Percentiles rank a stretch among this genome's conserved stretches.
phyloP scores from a whole-genome alignment of 1,140 invertebrate species.

The Drosophila sp. region DNA sequence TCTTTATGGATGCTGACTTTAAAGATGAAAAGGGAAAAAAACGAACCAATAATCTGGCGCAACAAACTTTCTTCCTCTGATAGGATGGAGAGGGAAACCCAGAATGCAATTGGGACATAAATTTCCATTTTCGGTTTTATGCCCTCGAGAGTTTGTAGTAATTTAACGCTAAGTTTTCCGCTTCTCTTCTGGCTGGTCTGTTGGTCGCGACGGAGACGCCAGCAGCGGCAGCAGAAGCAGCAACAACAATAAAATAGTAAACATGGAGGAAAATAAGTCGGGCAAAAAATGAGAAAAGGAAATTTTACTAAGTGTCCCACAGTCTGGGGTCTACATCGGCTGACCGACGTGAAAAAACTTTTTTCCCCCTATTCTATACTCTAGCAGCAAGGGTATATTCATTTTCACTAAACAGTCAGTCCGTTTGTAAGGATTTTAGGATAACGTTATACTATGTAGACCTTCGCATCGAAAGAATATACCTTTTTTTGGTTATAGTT shows the following conservation, averaged over 20 bases:
- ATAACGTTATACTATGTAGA: no score
- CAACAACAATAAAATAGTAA: constrained; percentile 70
- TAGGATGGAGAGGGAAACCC: constrained; percentile 9
- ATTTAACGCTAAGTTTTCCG: constrained; percentile 78
- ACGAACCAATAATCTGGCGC: constrained; percentile 62
- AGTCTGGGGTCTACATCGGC: constrained; percentile 23
- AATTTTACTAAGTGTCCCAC: constrained; percentile 60
- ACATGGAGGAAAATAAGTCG: constrained; percentile 59
- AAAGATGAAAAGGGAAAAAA: constrained; percentile 15
- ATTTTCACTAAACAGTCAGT: background rate
- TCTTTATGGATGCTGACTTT: constrained; percentile 27
- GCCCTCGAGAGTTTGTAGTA: constrained; percentile 72
- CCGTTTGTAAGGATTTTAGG: background rate
- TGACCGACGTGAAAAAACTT: constrained; percentile 37
- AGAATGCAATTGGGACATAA: constrained; percentile 80
- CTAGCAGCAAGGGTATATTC: background rate
- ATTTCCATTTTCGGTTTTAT: constrained; percentile 79
- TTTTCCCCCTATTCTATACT: constrained; percentile 29
- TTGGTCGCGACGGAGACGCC: background rate
- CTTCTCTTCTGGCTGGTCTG: constrained; percentile 22
- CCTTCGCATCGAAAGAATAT: no score
- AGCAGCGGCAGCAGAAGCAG: background rate
- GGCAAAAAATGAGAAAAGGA: constrained; percentile 55
- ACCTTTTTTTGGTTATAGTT: no score
- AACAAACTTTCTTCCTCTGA: constrained; percentile 51